Conservation (phyloP, 2,797 vertebrate genomes). For the Sebastes diploproa region DNA sequence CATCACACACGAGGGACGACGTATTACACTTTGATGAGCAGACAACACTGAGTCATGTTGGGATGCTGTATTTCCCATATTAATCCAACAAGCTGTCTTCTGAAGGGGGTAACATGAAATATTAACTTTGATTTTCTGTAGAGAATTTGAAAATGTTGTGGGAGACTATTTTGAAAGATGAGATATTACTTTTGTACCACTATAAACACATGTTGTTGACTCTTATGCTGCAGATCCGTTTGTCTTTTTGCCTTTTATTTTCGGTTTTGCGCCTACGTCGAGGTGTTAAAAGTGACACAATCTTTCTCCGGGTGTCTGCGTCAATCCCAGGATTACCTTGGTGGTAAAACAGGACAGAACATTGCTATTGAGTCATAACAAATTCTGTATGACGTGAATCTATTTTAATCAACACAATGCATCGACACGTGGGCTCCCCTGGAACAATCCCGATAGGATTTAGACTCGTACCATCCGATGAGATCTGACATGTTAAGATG, state of each 20-base stretch:
- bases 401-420: conserved; percentile 64
- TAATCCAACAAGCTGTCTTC: conserved; percentile 11
- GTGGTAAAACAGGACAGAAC: conserved; percentile 17
- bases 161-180: neutral
- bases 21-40: conserved; percentile 17
- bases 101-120: conserved; percentile 11
- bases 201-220: neutral
- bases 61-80: neutral
- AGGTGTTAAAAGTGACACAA: neutral
- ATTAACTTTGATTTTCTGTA: conserved; percentile 24
- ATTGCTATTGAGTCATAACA: conserved; percentile 24
- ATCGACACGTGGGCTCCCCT: conserved; percentile 42
- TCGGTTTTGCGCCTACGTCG: no score
- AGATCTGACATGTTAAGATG: conserved; percentile 53
- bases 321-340: conserved; percentile 33
- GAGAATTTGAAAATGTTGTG: neutral
- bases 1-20: neutral
- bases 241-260: neutral
- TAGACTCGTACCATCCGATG: conserved; percentile 37
- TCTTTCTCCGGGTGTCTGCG: conserved; percentile 2
- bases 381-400: conserved; percentile 28
- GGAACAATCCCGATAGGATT: conserved; percentile 60
- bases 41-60: neutral
- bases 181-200: neutral
- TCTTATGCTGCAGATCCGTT: neutral